Evolutionary conservation across 2,113 vertebrate genomes (phyloP), one percentile per base, ranked within the genome.

Genomic region (Equus quagga): DNA sequence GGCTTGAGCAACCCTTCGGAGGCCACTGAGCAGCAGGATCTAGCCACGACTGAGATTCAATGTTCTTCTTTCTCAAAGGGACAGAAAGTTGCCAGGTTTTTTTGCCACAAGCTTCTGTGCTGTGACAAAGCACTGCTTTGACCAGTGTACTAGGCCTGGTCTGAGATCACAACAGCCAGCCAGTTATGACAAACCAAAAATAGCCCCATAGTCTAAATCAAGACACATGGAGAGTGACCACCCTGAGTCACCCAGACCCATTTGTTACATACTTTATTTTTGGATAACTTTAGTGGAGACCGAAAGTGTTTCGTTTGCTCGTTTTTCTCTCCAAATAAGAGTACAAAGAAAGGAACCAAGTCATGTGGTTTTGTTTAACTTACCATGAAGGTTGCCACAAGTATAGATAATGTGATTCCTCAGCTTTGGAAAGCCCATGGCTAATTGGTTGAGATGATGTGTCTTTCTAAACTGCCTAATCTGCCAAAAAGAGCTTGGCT

Each of bases 341-440:
- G 44, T 41, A 84, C 80, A 51, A 83, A 96, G 97, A 98, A 98
- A 97, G 95, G 96, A 97, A 83, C 89, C 81, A 97, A 98, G 95
- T 97, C 97, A 96, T 97, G 91, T 95, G 89, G 97, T 96, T 95
- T 98, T 73, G 67, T 96, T 97, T 84, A 79, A 79, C 28, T 89
- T 60, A 72, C 51, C 46, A 54, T 54, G 49, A 86, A 86, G 58
- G 10, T 56, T 92, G 87, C 95, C 92, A 87, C 96, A 80, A 86
- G 60, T 76, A 12, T 70, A 91, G 94, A 89, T 93, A 76, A 93
- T 93, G 23, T n/a, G 6, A 94, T 89, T 83, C 69, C 0, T 62
- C 60, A 83, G 86, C 94, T 92, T 91, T 94, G 93, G 84, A 93
- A 98, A 97, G 79, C 81, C 87, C 49, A 64, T 1, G 8, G 79